phyloP scores from a whole-genome alignment of 2,797 vertebrate genomes.

The Nyctalus aviator region DNA sequence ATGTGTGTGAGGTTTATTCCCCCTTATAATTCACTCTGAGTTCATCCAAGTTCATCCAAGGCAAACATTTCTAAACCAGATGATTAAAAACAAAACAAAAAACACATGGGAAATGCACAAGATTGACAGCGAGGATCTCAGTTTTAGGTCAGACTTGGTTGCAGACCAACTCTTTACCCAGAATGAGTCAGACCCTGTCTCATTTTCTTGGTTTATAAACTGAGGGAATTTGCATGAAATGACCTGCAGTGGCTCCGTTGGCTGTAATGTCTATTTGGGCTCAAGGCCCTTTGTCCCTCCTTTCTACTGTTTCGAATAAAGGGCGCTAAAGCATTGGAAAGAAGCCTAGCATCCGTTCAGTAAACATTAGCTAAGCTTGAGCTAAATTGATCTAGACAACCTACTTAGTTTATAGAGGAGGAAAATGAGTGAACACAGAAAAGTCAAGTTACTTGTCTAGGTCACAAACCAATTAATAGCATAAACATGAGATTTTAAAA shows the following conservation, averaged over 20 bases:
- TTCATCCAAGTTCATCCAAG: conserved; percentile 68
- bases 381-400: neutral
- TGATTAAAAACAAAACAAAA: neutral
- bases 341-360: neutral
- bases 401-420: neutral
- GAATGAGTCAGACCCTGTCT: neutral
- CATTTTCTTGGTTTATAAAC: neutral
- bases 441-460: neutral
- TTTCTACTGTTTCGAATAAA: conserved; percentile 7
- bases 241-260: neutral
- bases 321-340: neutral
- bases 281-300: neutral
- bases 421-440: neutral
- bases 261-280: neutral
- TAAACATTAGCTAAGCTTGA: neutral
- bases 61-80: conserved; percentile 29
- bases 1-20: neutral
- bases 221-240: neutral
- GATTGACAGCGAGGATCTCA: neutral
- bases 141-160: neutral
- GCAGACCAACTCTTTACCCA: neutral
- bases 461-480: neutral
- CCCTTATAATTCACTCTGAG: conserved; percentile 47
- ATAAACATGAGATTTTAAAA: neutral
- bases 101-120: neutral